Base-by-base conservation (phyloP, 1,140 invertebrate genomes). In the Diploscapter pachys region DNA sequence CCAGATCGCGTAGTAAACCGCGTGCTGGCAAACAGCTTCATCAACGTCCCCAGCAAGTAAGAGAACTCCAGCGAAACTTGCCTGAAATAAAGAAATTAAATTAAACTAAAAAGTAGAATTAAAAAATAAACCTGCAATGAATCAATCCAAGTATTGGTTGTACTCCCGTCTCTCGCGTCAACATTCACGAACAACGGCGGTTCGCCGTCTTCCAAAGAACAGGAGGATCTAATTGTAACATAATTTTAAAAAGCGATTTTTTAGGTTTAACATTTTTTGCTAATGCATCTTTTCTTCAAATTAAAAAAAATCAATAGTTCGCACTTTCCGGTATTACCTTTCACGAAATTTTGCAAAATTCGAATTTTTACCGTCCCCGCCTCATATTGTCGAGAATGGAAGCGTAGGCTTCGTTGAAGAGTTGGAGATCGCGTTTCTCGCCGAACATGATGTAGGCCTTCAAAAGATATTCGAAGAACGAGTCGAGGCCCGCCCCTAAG, bases 141-240 rank as follows among this genome's bases (percentile, higher is more conserved):
- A 86, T 91, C 91, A 70, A 91, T 89, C 91, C 91, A 91, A 50
- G 89, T 88, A 63, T 90, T 91, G 9, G 88, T 81, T 6, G 89
- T 88, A 51, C 87, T 87, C 9, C 91, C 91, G 82, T 88, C 90
- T 61, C 88, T 86, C 90, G 92, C 91, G 81, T 92, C 89, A 3
- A 91, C 91, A 87, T 92, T 92, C 0, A 91, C 89, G 87, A 90
- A 92, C 4, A 91, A 83, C 13, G 91, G 91, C 81, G 90, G 89
- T 79, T 89, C 88, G 4, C 91, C 91, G 72, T 83, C 81, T 3
- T 90, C 73, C 8, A 80, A 78, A 68, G 75, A 49, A 72, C 70
- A 72, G 4, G 50, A 77, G 51, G 66, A 78, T 59, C 70, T 73
- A 71, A 63, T 77, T 11, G 73, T 31, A 31, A 31, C 0, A 31